These are phyloP conservation scores for Bufo bufo DNA, from an alignment of 2,113 vertebrate species.

Conservation along the genomic window DNA sequence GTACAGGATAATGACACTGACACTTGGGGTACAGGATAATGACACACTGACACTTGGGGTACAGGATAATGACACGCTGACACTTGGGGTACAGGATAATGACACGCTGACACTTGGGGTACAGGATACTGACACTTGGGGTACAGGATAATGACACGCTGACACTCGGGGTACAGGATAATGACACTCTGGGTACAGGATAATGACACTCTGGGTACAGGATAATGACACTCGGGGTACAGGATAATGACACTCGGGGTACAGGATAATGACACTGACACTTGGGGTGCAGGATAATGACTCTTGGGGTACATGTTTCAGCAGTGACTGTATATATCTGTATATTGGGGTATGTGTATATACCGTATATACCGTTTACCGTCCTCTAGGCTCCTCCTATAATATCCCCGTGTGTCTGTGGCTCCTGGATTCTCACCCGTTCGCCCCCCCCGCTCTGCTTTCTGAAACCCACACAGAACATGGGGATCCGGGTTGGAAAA, in stretches of 20 bases:
- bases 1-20: neutral
- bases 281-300: slow-evolving; percentile 51
- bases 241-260: neutral
- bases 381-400: slow-evolving; percentile 81
- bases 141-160: slow-evolving; percentile 53
- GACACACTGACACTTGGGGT: too few species aligned
- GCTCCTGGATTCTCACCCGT: slow-evolving; percentile 95
- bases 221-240: neutral
- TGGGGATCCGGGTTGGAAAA: slow-evolving; percentile 89
- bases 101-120: neutral
- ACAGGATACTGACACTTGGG: neutral
- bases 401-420: slow-evolving; percentile 91
- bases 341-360: neutral
- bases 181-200: slow-evolving; percentile 87
- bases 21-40: neutral
- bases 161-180: too few species aligned
- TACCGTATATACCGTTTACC: too few species aligned
- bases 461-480: slow-evolving; percentile 85
- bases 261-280: neutral
- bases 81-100: neutral
- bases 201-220: slow-evolving; percentile 63
- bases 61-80: neutral
- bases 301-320: neutral
- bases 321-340: neutral
- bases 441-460: slow-evolving; percentile 94